Conservation (phyloP, 2,888 invertebrate genomes). For the Keiferia lycopersicella region DNA sequence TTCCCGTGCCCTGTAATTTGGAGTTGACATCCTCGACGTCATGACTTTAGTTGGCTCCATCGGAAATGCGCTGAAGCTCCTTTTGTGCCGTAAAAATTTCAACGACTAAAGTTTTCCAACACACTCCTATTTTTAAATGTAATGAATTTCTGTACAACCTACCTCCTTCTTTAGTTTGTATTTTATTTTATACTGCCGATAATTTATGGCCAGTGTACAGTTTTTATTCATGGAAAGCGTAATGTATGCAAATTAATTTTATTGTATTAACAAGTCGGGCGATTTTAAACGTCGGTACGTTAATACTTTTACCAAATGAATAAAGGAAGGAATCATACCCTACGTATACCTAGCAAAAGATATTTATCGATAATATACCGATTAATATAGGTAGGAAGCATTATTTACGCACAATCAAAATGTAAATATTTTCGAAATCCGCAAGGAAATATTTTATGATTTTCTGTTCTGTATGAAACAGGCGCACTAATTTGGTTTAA, state of each 20-base stretch:
- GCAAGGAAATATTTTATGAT: too few relatives aligned
- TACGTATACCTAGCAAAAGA: too few relatives aligned
- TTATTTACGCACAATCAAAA: too few relatives aligned
- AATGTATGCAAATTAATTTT: conserved; percentile 21
- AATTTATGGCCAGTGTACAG: conserved; percentile 19
- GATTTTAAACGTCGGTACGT: conserved; percentile 17
- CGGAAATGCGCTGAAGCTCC: conserved; percentile 34
- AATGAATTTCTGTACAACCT: background rate
- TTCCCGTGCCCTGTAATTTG: conserved; percentile 63
- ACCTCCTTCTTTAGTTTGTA: background rate
- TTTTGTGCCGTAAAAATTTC: conserved; percentile 14
- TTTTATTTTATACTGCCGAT: conserved; percentile 17
- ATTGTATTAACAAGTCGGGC: conserved; percentile 19
- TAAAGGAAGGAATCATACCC: background rate
- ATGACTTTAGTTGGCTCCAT: conserved; percentile 38
- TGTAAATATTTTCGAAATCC: too few relatives aligned
- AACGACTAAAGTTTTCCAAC: conserved; percentile 10
- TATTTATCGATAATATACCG: too few relatives aligned
- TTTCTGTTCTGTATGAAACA: background rate
- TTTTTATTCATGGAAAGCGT: conserved; percentile 21
- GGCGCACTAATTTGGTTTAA: background rate
- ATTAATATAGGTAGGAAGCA: too few relatives aligned
- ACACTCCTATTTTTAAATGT: background rate
- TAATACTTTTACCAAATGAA: conserved; percentile 11
- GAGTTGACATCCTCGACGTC: conserved; percentile 53